A percentile compares a stretch with the other conserved stretches of the same genome.
Evolutionary conservation across 2,797 vertebrate genomes (phyloP).

Genomic region (Bryconaethiops microstoma): DNA sequence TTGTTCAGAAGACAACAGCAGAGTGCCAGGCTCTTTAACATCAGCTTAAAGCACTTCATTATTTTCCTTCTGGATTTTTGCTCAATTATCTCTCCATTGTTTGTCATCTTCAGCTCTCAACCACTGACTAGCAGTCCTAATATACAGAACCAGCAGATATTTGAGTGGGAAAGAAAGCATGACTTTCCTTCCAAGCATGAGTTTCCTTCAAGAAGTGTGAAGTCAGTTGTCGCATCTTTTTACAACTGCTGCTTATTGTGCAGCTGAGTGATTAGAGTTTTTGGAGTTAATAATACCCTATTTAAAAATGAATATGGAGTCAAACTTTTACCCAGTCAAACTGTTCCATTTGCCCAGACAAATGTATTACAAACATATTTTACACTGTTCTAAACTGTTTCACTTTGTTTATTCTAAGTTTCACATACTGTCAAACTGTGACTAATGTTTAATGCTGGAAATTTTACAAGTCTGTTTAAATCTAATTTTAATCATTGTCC

Average conservation of each 20-base stretch:
- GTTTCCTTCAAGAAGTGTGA: not conserved
- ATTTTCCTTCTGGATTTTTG: not conserved
- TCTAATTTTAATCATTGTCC: no score
- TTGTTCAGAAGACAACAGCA: constrained; percentile 26
- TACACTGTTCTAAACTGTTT: no score
- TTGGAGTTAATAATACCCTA: no score
- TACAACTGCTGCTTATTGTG: not conserved
- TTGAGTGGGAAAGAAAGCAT: not conserved
- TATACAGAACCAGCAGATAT: not conserved
- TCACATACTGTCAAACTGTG: no score
- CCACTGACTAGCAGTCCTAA: not conserved
- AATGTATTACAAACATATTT: no score
- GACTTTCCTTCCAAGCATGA: not conserved
- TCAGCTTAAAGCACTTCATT: not conserved
- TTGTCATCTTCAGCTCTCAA: not conserved
- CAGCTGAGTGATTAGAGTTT: not conserved
- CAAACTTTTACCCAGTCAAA: no score
- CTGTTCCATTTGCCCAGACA: no score
- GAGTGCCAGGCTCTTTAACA: constrained; percentile 7
- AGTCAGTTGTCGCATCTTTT: not conserved
- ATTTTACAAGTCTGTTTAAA: no score
- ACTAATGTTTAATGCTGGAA: no score
- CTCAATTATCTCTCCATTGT: not conserved
- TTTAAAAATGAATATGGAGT: no score
- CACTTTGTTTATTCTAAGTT: no score